Evolutionary conservation across 2,888 invertebrate species (phyloP).

Genomic region (Mamestra brassicae): DNA sequence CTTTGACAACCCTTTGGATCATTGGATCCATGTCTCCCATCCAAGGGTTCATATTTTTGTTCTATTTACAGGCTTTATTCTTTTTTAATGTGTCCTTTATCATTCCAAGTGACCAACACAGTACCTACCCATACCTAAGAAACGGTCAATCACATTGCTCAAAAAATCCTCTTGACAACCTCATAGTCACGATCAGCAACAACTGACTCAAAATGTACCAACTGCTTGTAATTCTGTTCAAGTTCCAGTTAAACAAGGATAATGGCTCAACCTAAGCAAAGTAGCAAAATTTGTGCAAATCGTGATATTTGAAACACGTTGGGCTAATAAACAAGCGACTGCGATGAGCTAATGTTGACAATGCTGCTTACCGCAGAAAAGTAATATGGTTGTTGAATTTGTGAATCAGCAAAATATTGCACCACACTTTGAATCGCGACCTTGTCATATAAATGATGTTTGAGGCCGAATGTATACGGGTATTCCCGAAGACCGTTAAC

Average conservation of each 20-base stretch:
- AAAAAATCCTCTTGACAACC: not conserved
- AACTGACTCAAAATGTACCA: conserved; percentile 11
- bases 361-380: conserved; percentile 39
- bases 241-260: conserved; percentile 43
- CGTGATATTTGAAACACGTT: conserved; percentile 34
- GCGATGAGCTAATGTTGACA: conserved; percentile 43
- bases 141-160: not conserved
- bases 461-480: not conserved
- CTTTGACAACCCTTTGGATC: not conserved
- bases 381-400: conserved; percentile 24
- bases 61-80: not conserved
- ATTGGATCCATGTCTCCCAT: not conserved
- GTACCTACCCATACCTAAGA: not conserved
- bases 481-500: conserved; percentile 22
- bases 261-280: conserved; percentile 27
- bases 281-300: conserved; percentile 27
- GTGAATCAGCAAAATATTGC: conserved; percentile 39
- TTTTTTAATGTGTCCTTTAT: too few species aligned
- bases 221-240: conserved; percentile 44
- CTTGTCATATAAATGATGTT: conserved; percentile 24
- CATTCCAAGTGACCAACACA: not conserved
- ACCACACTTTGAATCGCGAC: conserved; percentile 29
- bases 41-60: too few species aligned
- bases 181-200: conserved; percentile 7
- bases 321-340: conserved; percentile 6